phyloP scores from a whole-genome alignment of 2,797 vertebrate species.

The Neosilurus hyrtlii region DNA sequence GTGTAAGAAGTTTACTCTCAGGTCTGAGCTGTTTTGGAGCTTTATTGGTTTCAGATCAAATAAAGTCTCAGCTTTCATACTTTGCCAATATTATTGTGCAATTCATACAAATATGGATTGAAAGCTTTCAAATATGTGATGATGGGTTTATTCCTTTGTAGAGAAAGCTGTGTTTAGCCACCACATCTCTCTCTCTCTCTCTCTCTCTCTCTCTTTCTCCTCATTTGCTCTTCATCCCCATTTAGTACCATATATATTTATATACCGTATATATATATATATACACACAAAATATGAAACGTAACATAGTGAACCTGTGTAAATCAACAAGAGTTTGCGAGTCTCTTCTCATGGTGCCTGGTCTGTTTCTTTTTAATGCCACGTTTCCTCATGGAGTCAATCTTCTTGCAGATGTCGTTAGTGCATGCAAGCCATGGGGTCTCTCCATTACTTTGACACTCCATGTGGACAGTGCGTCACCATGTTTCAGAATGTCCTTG shows the following conservation, averaged over 20 bases:
- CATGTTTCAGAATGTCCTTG: too few species aligned
- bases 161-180: background rate
- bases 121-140: slow-evolving; percentile 11
- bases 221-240: background rate
- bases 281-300: too few species aligned
- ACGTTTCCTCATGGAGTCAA: too few species aligned
- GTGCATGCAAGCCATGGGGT: too few species aligned
- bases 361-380: too few species aligned
- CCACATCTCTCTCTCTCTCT: background rate
- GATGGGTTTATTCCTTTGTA: background rate
- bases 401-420: too few species aligned
- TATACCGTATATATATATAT: too few species aligned
- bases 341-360: too few species aligned
- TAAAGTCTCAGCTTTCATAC: slow-evolving; percentile 24
- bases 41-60: slow-evolving; percentile 17
- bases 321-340: too few species aligned
- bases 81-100: slow-evolving; percentile 9
- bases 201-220: background rate
- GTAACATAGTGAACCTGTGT: too few species aligned
- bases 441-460: too few species aligned
- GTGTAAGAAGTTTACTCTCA: slow-evolving; percentile 6
- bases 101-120: slow-evolving; percentile 17
- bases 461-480: too few species aligned
- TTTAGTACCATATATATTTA: background rate
- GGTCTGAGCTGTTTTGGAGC: slow-evolving; percentile 18